Evolutionary conservation across 2,888 invertebrate species (phyloP).

Genomic region (Pristionchus arcanus): DNA sequence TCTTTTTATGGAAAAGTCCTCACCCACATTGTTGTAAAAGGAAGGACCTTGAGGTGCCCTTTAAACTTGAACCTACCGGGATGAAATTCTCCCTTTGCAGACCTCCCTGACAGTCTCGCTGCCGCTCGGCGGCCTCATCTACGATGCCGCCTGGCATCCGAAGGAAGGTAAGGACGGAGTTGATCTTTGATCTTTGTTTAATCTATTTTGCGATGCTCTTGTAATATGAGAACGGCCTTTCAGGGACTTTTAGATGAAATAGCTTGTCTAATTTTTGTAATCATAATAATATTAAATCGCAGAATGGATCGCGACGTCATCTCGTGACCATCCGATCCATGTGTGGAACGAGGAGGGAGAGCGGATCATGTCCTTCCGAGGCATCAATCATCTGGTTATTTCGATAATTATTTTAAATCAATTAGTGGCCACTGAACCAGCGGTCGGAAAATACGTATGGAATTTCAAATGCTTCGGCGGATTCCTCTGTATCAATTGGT

Average conservation of each 20-base stretch:
- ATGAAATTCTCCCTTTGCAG: neutral
- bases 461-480: no score
- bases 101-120: neutral
- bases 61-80: neutral
- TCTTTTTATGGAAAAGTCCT: no score
- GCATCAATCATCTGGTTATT: constrained; percentile 59
- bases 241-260: no score
- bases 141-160: constrained; percentile 49
- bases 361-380: constrained; percentile 53
- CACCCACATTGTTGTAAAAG: no score
- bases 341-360: constrained; percentile 57
- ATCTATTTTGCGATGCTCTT: neutral
- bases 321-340: constrained; percentile 56
- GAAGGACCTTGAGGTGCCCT: neutral
- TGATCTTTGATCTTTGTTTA: neutral
- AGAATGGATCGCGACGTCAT: constrained; percentile 55
- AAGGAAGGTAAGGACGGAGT: constrained; percentile 8
- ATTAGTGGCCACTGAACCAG: no score
- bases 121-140: constrained; percentile 45
- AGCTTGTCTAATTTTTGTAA: neutral
- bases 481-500: no score
- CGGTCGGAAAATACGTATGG: no score
- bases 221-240: no score
- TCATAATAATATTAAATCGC: neutral
- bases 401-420: neutral